Percentiles rank a stretch among this genome's conserved stretches.
These are phyloP conservation scores for Ceyx erithaca DNA, from an alignment of 2,797 vertebrate genomes.

Conservation along the genomic window DNA sequence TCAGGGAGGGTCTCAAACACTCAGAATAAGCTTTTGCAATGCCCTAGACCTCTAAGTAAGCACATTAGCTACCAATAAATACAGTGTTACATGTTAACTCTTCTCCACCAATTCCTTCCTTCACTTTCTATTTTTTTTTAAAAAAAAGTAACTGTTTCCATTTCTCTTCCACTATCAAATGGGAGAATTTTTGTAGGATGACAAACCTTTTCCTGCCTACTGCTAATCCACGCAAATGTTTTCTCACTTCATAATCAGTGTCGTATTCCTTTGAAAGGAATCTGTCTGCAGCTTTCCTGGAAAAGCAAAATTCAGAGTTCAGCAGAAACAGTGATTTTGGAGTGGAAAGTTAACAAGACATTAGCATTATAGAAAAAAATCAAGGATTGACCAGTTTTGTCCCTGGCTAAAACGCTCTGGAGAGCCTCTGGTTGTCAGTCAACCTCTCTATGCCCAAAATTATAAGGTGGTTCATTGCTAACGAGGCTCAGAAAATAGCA, in stretches of 20 bases:
- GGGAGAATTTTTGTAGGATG: background rate
- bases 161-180: background rate
- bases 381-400: background rate
- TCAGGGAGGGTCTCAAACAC: accelerated
- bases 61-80: background rate
- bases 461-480: accelerated
- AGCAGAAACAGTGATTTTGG: accelerated
- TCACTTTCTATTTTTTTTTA: too few species aligned
- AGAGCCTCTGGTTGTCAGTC: background rate
- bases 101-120: background rate
- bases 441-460: background rate
- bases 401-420: background rate
- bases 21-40: background rate
- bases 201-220: background rate
- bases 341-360: background rate
- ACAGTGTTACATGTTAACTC: background rate
- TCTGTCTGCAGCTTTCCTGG: background rate
- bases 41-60: background rate
- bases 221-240: background rate
- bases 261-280: background rate
- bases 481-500: background rate
- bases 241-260: background rate
- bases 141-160: too few species aligned
- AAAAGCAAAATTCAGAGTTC: background rate
- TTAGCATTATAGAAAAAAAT: background rate